These are phyloP conservation scores for Tiaroga cobitis DNA, from an alignment of 2,797 vertebrate species.

Conservation along the genomic window DNA sequence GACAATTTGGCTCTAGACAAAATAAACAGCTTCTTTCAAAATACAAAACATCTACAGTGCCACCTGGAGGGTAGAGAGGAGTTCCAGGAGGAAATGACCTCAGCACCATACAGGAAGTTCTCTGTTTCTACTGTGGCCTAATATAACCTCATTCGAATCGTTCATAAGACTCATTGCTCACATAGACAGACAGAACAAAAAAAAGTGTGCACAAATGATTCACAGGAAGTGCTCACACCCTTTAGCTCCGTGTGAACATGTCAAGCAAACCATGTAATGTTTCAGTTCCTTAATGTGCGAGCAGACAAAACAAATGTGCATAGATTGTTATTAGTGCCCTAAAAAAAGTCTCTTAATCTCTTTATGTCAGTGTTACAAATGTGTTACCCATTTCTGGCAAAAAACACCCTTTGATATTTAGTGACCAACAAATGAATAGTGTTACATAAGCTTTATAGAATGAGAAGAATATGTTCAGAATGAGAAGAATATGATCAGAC, in stretches of 20 bases:
- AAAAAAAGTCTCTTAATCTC: background rate
- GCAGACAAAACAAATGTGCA: constrained; percentile 1
- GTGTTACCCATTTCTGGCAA: constrained; percentile 3
- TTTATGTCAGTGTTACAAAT: background rate
- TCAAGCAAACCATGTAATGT: constrained; percentile 65
- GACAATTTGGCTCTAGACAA: background rate
- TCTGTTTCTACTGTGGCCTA: constrained; percentile 11
- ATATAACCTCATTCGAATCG: constrained; percentile 10
- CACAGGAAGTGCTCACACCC: constrained; percentile 64
- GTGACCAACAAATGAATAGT: constrained; percentile 12
- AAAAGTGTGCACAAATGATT: constrained; percentile 19
- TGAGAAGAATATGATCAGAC: background rate
- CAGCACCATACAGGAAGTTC: constrained; percentile 14
- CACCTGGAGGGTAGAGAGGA: constrained; percentile 22
- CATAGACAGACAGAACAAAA: background rate
- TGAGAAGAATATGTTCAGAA: constrained; percentile 6
- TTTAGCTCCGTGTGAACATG: constrained; percentile 63
- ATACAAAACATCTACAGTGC: constrained; percentile 17
- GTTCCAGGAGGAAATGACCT: constrained; percentile 31
- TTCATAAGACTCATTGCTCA: constrained; percentile 17
- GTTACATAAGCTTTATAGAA: constrained; percentile 35
- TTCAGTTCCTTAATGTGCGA: constrained; percentile 54
- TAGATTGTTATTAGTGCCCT: background rate
- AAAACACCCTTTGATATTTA: background rate
- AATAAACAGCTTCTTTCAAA: background rate